A percentile compares a stretch with the other conserved stretches of the same genome.
These are phyloP conservation scores for Raja brachyura DNA, from an alignment of 2,113 vertebrate genomes.

Conservation along the genomic window DNA sequence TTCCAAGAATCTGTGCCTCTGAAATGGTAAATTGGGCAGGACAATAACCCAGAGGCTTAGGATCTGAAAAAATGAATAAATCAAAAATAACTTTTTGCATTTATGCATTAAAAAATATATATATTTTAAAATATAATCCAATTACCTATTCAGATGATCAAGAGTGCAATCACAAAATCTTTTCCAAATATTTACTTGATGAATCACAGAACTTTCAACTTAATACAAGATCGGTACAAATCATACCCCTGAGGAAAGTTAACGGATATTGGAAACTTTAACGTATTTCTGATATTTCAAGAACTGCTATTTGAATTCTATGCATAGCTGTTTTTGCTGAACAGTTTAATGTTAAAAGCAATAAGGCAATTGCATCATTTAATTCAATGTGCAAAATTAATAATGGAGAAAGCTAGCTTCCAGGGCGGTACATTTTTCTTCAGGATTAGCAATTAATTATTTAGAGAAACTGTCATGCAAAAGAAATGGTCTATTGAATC, in stretches of 20 bases:
- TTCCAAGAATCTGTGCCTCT: no score
- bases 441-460: background rate
- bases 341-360: background rate
- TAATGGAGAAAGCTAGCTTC: background rate
- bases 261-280: background rate
- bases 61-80: background rate
- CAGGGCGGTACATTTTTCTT: background rate
- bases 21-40: no score
- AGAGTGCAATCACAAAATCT: background rate
- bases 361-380: background rate
- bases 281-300: background rate
- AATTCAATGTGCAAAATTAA: conserved; percentile 10
- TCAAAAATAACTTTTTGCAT: background rate
- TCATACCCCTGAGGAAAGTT: background rate
- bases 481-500: background rate
- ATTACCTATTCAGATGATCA: background rate
- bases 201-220: background rate
- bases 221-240: background rate
- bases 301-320: background rate
- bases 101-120: background rate
- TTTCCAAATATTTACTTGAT: background rate
- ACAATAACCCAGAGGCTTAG: no score
- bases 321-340: background rate
- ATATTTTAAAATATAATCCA: no score
- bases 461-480: background rate